Evolutionary conservation across 2,888 invertebrate species (phyloP).

Genomic region (Idaea straminata): DNA sequence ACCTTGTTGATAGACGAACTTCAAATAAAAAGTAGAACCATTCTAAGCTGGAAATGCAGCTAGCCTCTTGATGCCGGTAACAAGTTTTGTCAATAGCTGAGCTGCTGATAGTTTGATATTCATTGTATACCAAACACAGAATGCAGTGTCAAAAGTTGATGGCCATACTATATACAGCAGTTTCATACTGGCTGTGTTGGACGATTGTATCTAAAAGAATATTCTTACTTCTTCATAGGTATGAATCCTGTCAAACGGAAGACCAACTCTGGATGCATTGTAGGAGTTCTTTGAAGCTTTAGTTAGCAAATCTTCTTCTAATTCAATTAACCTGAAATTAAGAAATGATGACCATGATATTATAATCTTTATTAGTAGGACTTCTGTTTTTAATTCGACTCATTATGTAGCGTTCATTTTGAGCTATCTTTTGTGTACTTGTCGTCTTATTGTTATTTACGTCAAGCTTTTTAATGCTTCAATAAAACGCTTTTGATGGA

Average conservation of each 20-base stretch:
- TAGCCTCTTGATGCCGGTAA: background rate
- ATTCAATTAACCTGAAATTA: conserved; percentile 45
- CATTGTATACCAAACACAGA: too few relatives aligned
- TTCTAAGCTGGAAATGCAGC: too few relatives aligned
- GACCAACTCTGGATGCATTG: conserved; percentile 31
- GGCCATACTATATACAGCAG: background rate
- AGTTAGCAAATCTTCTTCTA: conserved; percentile 44
- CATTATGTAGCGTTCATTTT: too few relatives aligned
- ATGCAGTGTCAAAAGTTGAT: too few relatives aligned
- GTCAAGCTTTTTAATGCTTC: background rate
- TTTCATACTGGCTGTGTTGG: background rate
- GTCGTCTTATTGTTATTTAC: background rate
- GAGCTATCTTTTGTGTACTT: too few relatives aligned
- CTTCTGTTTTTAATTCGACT: too few relatives aligned
- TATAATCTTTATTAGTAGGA: too few relatives aligned
- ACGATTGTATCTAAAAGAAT: background rate
- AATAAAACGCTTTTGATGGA: background rate
- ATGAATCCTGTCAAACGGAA: conserved; percentile 46
- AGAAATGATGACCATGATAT: background rate
- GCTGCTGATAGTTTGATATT: too few relatives aligned
- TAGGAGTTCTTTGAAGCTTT: conserved; percentile 31
- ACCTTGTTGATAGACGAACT: too few relatives aligned
- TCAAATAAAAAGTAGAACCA: too few relatives aligned
- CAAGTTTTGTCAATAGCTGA: background rate
- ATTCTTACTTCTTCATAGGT: conserved; percentile 45